These are phyloP conservation scores for Cephus cinctus DNA, from an alignment of 1,140 invertebrate species.

Conservation along the genomic window DNA sequence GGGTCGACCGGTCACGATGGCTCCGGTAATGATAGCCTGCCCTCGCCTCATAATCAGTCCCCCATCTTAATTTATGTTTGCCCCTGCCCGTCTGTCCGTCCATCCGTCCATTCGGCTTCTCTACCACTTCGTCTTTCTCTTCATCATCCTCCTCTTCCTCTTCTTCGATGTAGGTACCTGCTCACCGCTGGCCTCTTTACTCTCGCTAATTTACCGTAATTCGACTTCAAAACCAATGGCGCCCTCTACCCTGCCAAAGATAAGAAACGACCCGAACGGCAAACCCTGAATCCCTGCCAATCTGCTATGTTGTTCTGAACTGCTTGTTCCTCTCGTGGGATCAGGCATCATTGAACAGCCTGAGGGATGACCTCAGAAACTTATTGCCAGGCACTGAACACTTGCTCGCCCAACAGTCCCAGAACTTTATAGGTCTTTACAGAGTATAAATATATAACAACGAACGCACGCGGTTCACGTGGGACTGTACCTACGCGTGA, in stretches of 20 bases:
- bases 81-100: constrained; percentile 46
- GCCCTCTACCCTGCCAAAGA: no score
- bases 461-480: no score
- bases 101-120: constrained; percentile 24
- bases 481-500: no score
- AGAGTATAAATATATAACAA: no score
- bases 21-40: constrained; percentile 53
- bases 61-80: constrained; percentile 57
- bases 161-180: constrained; percentile 49
- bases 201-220: constrained; percentile 51
- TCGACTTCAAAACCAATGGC: constrained; percentile 40
- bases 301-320: neutral
- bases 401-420: no score
- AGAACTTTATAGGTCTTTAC: no score
- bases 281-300: no score
- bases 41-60: constrained; percentile 54
- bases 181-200: constrained; percentile 40
- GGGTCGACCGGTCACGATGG: constrained; percentile 54
- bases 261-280: constrained; percentile 10
- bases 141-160: constrained; percentile 3
- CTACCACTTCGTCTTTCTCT: constrained; percentile 13
- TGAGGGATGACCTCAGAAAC: no score
- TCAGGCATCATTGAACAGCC: no score
- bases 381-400: no score
- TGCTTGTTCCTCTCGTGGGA: neutral